A percentile compares a stretch with the other conserved stretches of the same genome.
Conservation (phyloP, 2,113 vertebrate species). For the Phylloscopus trochilus region DNA sequence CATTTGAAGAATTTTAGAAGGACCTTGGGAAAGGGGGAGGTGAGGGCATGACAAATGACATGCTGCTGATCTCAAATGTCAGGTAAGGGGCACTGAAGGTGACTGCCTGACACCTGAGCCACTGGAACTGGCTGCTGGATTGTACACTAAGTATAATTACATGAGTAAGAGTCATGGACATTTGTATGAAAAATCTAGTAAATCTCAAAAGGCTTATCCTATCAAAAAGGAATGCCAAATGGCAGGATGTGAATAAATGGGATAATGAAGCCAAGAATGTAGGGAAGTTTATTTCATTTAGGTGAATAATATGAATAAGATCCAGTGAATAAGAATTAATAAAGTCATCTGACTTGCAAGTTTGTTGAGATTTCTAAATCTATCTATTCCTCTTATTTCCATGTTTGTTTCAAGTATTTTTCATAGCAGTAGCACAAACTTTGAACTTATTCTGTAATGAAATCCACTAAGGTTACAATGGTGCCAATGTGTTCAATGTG, state of each 20-base stretch:
- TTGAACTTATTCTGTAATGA: not conserved
- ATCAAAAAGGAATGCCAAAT: not conserved
- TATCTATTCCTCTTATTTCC: not conserved
- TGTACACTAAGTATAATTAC: not conserved
- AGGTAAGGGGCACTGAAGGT: not conserved
- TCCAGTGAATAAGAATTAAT: not conserved
- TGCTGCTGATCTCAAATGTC: not conserved
- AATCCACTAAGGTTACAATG: not conserved
- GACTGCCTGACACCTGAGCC: not conserved
- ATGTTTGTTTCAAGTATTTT: not conserved
- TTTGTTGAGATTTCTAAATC: not conserved
- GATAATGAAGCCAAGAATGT: not conserved
- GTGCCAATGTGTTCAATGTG: not conserved
- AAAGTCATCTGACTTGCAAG: not conserved
- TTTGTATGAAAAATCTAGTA: not conserved
- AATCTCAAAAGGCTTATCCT: not conserved
- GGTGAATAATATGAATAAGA: not conserved
- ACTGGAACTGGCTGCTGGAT: not conserved
- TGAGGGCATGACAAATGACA: not conserved
- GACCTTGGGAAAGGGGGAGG: not conserved
- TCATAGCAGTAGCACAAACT: not conserved
- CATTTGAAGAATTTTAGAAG: not conserved
- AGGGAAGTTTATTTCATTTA: not conserved
- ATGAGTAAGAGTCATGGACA: not conserved
- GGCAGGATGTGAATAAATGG: not conserved